Evolutionary conservation across 2,113 vertebrate genomes (phyloP).

Genomic region (Nibea coibor): DNA sequence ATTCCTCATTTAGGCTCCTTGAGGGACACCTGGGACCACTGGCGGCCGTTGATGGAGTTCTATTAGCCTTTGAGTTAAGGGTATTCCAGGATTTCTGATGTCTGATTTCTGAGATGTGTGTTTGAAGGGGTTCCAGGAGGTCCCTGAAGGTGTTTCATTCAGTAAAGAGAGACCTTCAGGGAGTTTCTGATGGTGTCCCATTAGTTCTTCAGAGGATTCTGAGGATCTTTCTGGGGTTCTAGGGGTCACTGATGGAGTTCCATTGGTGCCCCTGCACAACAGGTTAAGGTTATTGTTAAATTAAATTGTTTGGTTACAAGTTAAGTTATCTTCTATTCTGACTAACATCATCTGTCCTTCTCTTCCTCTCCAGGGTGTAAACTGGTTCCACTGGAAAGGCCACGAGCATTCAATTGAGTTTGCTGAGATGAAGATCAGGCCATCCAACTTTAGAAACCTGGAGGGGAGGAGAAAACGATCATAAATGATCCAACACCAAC

Average conservation of each 20-base stretch:
- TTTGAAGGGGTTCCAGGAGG: background rate
- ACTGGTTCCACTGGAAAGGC: constrained; percentile 99
- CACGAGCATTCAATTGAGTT: constrained; percentile 96
- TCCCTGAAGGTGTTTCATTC: background rate
- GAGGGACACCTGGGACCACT: background rate
- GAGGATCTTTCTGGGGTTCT: background rate
- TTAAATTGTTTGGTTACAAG: background rate
- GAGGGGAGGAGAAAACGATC: constrained; percentile 95
- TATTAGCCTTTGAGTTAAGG: background rate
- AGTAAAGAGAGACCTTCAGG: background rate
- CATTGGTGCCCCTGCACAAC: background rate
- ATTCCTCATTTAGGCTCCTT: background rate
- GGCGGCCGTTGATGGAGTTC: background rate
- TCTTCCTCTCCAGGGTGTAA: constrained; percentile 87
- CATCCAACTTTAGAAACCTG: constrained; percentile 94
- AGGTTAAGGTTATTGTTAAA: background rate
- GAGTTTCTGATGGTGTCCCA: too few species aligned
- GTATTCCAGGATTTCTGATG: background rate
- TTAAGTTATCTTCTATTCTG: background rate
- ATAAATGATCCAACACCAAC: constrained; percentile 68
- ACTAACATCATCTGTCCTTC: background rate
- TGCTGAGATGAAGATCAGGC: constrained; percentile 97
- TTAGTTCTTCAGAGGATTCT: too few species aligned
- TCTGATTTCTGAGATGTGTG: too few species aligned
- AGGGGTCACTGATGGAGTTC: background rate